Evolutionary conservation across 2,113 vertebrate species (phyloP), one percentile per base, ranked within the genome.

Genomic region (Callipepla californica): DNA sequence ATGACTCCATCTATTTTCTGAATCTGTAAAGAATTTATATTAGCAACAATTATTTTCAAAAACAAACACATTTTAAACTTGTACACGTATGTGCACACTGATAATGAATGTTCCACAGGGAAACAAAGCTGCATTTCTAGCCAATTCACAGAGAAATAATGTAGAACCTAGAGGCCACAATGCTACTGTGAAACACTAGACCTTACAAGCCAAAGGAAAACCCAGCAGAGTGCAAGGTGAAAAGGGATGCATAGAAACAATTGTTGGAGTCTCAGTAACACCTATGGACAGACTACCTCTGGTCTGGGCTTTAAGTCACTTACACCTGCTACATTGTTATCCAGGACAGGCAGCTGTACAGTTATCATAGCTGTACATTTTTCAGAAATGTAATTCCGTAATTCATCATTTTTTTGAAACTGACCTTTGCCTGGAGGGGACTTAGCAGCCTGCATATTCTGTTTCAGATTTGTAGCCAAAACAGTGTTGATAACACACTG

Each of bases 1-100:
- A 99, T 96, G 74, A 99, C 98, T 63, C 99, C 99, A 94, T 99
- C 99, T 53, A 99, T 98, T 98, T 99, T 99, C 80, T 99, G 98
- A 85, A 99, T 98, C 99, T 99, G 98, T 91, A 94, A 97, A 94
- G 42, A 93, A 92, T 88, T 73, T 50, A 67, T 32, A 82, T 70
- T 73, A 90, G 9, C 15, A 93, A 51, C 25, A 70, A 48, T 68
- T 59, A 72, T 28, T 30, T 76, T 69, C 21, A 67, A 61, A 17
- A 55, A 44, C 5, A 17, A 55, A 44, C 5, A 40, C 9, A 51
- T 38, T 92, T 81, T 63, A 48, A 38, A 65, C n/a, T 47, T 55
- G 4, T 32, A 23, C 3, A 66, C 6, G 20, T 30, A 51, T 6
- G 28, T 20, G 17, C 18, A 15, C 81, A 81, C 5, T 45, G 19